A percentile compares a stretch with the other conserved stretches of the same genome.
These are phyloP conservation scores for Euborellia annulipes DNA, from an alignment of 1,140 invertebrate genomes.

Conservation along the genomic window DNA sequence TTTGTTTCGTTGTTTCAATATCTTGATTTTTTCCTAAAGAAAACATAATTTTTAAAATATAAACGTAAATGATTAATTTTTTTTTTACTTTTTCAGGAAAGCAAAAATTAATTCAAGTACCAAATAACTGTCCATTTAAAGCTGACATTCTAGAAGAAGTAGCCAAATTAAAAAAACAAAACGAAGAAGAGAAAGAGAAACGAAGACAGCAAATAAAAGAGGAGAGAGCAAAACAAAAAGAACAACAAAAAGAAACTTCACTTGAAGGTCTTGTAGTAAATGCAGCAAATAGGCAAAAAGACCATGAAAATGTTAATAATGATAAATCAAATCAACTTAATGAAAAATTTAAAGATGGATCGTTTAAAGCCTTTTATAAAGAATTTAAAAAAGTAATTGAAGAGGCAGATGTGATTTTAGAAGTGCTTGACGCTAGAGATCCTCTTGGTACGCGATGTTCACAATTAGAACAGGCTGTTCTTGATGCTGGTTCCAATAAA, in stretches of 20 bases:
- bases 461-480: constrained; percentile 77
- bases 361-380: constrained; percentile 1
- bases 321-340: background rate
- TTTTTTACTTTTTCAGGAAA: too few relatives aligned
- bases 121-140: constrained; percentile 87
- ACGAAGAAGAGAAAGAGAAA: constrained; percentile 48
- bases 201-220: background rate
- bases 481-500: constrained; percentile 58
- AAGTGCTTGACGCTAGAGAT: constrained; percentile 90
- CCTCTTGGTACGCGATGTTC: constrained; percentile 74
- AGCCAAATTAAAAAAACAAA: constrained; percentile 53
- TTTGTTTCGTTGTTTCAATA: too few relatives aligned
- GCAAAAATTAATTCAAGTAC: constrained; percentile 63
- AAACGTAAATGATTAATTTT: too few relatives aligned
- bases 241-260: background rate
- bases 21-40: too few relatives aligned
- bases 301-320: background rate
- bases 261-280: constrained; percentile 1
- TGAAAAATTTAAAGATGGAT: background rate
- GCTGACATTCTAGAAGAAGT: constrained; percentile 76
- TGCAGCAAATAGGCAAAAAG: constrained; percentile 1
- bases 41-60: too few relatives aligned
- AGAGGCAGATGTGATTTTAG: constrained; percentile 82
- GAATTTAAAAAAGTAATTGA: constrained; percentile 37
- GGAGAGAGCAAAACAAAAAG: constrained; percentile 4